phyloP scores from a whole-genome alignment of 1,140 invertebrate genomes.

The Drosophila carrolli region DNA sequence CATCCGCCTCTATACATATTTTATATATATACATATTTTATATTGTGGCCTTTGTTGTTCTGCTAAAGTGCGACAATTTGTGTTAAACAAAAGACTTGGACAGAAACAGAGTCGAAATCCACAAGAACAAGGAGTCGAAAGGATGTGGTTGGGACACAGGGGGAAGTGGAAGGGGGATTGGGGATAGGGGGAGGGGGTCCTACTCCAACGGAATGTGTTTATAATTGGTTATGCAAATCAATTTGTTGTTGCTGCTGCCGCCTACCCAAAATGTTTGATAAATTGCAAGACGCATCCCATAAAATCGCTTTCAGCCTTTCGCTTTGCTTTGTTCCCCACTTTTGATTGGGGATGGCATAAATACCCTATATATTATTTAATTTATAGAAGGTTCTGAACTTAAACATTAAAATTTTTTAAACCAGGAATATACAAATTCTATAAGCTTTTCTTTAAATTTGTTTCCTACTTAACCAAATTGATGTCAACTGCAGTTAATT shows the following conservation, averaged over 20 bases:
- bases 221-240: slow-evolving; percentile 84
- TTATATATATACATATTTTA: not conserved
- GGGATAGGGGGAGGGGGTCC: not conserved
- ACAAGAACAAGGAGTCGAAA: slow-evolving; percentile 10
- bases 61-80: slow-evolving; percentile 76
- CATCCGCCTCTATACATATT: slow-evolving; percentile 10
- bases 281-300: slow-evolving; percentile 55
- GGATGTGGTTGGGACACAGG: not conserved
- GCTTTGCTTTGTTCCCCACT: not conserved
- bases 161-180: too few species aligned
- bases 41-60: slow-evolving; percentile 26
- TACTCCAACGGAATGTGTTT: slow-evolving; percentile 71
- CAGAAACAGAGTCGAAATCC: slow-evolving; percentile 19
- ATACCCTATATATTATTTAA: slow-evolving; percentile 11
- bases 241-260: slow-evolving; percentile 53
- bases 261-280: slow-evolving; percentile 58
- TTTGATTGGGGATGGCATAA: not conserved
- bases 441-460: too few species aligned
- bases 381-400: too few species aligned
- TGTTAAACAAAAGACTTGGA: slow-evolving; percentile 58
- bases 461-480: too few species aligned
- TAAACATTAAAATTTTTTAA: too few species aligned
- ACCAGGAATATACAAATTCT: too few species aligned
- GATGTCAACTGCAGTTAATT: too few species aligned
- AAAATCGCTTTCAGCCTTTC: slow-evolving; percentile 25